Evolutionary conservation across 2,113 vertebrate genomes (phyloP).

Genomic region (Petrocephalus microphthalmus): DNA sequence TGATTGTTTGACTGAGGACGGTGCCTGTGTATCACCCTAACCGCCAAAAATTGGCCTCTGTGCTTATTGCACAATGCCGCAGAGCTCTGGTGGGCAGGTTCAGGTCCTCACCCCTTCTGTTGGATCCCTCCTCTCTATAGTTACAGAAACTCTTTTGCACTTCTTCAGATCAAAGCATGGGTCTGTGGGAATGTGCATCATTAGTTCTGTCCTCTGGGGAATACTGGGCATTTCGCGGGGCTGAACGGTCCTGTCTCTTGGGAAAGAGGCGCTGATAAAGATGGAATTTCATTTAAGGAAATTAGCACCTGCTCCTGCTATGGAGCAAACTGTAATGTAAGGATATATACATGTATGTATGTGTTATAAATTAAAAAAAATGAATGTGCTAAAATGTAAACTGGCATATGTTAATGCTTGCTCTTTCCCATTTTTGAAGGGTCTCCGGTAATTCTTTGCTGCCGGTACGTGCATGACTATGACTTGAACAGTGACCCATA

Average conservation of each 20-base stretch:
- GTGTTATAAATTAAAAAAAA: neutral
- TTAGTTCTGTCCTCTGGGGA: neutral
- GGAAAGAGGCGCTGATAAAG: neutral
- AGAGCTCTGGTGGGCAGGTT: neutral
- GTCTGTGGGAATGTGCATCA: neutral
- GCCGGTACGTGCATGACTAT: neutral
- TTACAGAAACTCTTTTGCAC: neutral
- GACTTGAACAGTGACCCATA: neutral
- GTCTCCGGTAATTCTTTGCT: neutral
- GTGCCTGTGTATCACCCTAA: neutral
- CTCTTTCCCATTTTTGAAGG: neutral
- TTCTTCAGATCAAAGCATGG: neutral
- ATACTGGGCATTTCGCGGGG: neutral
- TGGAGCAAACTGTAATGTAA: neutral
- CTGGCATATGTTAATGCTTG: neutral
- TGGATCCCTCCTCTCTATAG: neutral
- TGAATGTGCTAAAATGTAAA: neutral
- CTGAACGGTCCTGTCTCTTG: neutral
- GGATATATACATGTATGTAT: neutral
- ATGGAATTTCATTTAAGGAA: conserved; percentile 12
- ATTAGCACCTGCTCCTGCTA: conserved; percentile 16
- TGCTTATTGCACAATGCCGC: neutral
- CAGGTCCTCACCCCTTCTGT: neutral
- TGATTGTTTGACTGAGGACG: neutral
- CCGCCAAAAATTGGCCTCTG: neutral